Evolutionary conservation across 2,888 invertebrate species (phyloP), one percentile per base, ranked within the genome.

Genomic region (Acleris literana): DNA sequence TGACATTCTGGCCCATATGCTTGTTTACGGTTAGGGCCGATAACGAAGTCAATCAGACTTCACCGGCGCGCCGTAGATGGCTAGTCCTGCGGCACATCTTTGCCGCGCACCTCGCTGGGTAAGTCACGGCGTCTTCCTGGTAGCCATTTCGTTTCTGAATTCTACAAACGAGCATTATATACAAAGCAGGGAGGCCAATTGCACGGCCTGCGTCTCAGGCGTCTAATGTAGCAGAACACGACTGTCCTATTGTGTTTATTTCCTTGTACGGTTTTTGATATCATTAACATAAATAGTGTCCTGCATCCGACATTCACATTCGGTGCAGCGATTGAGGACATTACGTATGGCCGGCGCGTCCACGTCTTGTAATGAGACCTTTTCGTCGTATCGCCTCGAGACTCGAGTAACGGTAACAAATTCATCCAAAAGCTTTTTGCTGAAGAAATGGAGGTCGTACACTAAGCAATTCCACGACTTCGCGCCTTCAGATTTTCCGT

Each of bases 211-310:
- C 81, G 84, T 85, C 86, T 83, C 81, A 81, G 82, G 84, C 86
- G 84, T 88, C 88, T 87, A 88, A 87, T 86, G 86, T 84, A 85
- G 82, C 83, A 79, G 88, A 88, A 88, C 88, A 86, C 85, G 85
- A 88, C 87, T 88, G 90, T 87, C 89, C 88, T 87, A 90, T 89
- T 89, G 90, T 89, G 88, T 88, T 88, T 87, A 88, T 88, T 88
- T 88, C 88, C 89, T 88, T 88, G 83, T 86, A 87, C 78, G 88
- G 87, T 84, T 88, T 89, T 88, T 87, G 87, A 86, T 87, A 89
- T 86, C 87, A 89, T 89, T 90, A 89, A 87, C 88, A 89, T 90
- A 88, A 88, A 88, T 85, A 86, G 85, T 87, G 79, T 82, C 76
- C 80, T 75, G 82, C 78, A 80, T 83, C 83, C 79, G 83, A 83